These are phyloP conservation scores for Platalea minor DNA, from an alignment of 2,797 vertebrate genomes.

Conservation along the genomic window DNA sequence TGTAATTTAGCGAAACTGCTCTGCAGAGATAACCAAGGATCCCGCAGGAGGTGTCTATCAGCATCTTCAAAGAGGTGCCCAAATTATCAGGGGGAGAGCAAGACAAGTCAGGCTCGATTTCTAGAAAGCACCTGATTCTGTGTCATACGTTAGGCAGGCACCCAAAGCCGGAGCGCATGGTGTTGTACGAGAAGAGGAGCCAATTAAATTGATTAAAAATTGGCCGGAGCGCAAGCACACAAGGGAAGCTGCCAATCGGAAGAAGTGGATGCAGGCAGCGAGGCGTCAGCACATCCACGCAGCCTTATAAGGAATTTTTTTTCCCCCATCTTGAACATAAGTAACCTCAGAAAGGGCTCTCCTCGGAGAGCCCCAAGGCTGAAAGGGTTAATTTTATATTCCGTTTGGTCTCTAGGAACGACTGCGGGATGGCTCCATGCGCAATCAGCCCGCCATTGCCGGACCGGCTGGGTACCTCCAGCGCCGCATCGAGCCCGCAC, in stretches of 20 bases:
- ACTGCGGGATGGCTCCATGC: rapidly evolving
- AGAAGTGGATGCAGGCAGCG: background rate
- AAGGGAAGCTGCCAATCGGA: background rate
- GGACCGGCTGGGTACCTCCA: rapidly evolving
- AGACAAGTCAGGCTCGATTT: background rate
- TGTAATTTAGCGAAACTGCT: background rate
- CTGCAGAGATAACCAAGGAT: background rate
- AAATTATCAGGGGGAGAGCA: rapidly evolving
- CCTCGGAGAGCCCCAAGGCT: background rate
- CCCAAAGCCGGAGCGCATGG: slow-evolving; percentile 28
- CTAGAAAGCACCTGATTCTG: slow-evolving; percentile 28
- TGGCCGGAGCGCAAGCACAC: slow-evolving; percentile 4
- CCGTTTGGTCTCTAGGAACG: rapidly evolving
- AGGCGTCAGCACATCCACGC: background rate
- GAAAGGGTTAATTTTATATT: background rate
- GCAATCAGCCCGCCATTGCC: rapidly evolving
- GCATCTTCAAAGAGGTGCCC: background rate
- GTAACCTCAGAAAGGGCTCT: background rate
- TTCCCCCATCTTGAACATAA: background rate
- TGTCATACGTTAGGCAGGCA: slow-evolving; percentile 1
- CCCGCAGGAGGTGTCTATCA: rapidly evolving
- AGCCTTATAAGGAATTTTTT: background rate
- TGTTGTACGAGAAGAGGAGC: background rate
- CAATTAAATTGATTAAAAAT: slow-evolving; percentile 64
- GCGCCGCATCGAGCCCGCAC: rapidly evolving